phyloP scores from a whole-genome alignment of 2,888 invertebrate species.

The Hydropsyche betteni region DNA sequence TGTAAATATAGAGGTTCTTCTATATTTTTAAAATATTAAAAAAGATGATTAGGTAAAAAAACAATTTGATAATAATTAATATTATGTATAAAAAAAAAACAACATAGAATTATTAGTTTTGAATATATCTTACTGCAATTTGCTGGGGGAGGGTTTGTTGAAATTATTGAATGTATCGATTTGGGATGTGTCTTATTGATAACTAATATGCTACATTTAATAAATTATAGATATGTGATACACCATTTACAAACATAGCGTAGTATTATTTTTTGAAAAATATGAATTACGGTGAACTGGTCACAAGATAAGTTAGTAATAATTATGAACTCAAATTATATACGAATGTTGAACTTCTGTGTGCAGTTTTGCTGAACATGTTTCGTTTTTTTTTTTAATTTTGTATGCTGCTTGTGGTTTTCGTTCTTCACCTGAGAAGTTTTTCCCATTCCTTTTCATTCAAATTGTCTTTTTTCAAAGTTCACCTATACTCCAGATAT shows the following conservation, averaged over 20 bases:
- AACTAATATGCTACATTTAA: constrained; percentile 8
- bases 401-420: constrained; percentile 12
- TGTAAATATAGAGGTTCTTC: not conserved
- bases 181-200: not conserved
- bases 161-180: constrained; percentile 8
- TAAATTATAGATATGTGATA: constrained; percentile 23
- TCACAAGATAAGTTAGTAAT: constrained; percentile 11
- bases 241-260: constrained; percentile 1
- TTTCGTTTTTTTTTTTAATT: not conserved
- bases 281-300: constrained; percentile 4
- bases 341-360: constrained; percentile 10
- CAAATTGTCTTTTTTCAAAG: not conserved
- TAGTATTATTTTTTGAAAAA: constrained; percentile 25
- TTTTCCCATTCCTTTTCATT: not conserved
- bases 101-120: not conserved
- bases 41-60: not conserved
- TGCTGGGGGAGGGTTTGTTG: constrained; percentile 13
- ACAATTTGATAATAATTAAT: not conserved
- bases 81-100: not conserved
- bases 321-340: constrained; percentile 17
- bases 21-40: not conserved
- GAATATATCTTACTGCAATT: no score
- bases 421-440: not conserved
- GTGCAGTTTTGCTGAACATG: not conserved
- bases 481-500: not conserved